Evolutionary conservation across 2,113 vertebrate genomes (phyloP).

Genomic region (Microtus montanus): DNA sequence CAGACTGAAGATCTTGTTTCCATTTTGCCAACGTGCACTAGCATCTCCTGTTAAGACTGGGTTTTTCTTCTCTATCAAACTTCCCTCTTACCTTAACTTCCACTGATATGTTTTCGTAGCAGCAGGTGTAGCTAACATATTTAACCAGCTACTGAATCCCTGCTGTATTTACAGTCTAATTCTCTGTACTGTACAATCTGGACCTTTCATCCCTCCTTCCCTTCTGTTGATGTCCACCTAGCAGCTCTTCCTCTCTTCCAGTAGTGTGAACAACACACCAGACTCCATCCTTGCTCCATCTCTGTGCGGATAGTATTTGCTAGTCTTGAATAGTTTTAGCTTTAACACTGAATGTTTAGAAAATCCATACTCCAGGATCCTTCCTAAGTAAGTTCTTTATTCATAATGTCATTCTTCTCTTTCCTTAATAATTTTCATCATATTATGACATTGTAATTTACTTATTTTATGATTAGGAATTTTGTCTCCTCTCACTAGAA

Average conservation of each 20-base stretch:
- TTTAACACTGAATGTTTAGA: neutral
- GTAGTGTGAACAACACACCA: neutral
- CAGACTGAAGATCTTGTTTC: neutral
- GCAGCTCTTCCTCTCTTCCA: neutral
- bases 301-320: neutral
- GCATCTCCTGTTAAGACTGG: neutral
- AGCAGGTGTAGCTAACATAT: neutral
- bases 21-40: neutral
- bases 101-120: neutral
- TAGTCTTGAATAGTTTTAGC: neutral
- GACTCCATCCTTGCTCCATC: neutral
- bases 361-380: neutral
- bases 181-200: neutral
- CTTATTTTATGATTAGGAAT: neutral
- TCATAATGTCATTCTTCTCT: neutral
- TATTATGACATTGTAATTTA: neutral
- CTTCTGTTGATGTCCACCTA: neutral
- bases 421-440: slow-evolving; percentile 5
- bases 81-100: neutral
- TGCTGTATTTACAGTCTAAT: neutral
- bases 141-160: neutral
- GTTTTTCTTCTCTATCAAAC: neutral
- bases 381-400: neutral
- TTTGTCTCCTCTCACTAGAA: neutral
- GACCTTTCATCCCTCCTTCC: neutral